Conservation (phyloP, 2,113 vertebrate species). For the Cnemophilus loriae region DNA sequence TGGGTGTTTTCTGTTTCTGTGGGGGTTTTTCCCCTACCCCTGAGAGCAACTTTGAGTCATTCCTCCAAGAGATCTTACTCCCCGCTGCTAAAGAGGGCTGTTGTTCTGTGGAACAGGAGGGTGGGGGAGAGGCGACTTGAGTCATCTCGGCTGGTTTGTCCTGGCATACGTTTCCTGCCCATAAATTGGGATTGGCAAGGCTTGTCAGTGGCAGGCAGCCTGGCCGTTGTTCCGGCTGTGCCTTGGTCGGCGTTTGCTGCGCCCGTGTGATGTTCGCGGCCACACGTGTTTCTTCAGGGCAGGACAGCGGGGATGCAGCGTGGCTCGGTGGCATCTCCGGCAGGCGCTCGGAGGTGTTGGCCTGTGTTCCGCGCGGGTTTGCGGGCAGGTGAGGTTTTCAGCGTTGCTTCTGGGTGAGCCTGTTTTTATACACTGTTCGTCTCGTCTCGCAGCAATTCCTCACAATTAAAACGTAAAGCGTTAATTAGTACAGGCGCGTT, state of each 20-base stretch:
- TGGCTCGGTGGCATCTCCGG: neutral
- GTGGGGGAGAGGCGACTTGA: constrained; percentile 67
- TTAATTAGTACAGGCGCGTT: fast-evolving
- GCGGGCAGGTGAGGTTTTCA: neutral
- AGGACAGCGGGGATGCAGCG: neutral
- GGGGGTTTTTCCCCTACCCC: neutral
- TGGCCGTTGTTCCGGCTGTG: neutral
- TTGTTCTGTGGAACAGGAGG: constrained; percentile 61
- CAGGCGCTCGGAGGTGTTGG: neutral
- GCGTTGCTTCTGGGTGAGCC: neutral
- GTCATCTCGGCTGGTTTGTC: constrained; percentile 72
- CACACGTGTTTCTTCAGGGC: neutral
- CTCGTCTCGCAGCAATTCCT: neutral
- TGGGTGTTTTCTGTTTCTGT: neutral
- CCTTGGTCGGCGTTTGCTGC: neutral
- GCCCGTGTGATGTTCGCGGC: neutral
- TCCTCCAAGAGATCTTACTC: constrained; percentile 45
- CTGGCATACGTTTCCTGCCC: constrained; percentile 72
- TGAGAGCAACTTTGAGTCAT: constrained; percentile 66
- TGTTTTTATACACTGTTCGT: fast-evolving
- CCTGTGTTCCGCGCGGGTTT: neutral
- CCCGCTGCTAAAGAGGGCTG: constrained; percentile 48
- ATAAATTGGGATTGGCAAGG: constrained; percentile 67
- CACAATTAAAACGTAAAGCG: neutral
- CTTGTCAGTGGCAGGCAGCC: neutral